Evolutionary conservation across 2,113 vertebrate genomes (phyloP).

Genomic region (Perccottus glenii): DNA sequence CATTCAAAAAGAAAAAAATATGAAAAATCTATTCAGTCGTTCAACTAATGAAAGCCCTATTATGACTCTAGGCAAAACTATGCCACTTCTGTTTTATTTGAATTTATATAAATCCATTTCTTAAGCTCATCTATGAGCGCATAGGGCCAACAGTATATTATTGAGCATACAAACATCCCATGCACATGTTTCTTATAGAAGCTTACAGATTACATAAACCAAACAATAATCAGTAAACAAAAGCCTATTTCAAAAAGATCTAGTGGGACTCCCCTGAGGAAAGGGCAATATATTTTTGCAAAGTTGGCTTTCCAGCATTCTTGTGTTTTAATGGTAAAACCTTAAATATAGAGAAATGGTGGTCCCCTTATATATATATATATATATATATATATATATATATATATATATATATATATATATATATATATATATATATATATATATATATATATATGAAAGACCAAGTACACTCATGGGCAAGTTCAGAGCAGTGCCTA

Average conservation of each 20-base stretch:
- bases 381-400: no score
- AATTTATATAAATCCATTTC: conserved; percentile 50
- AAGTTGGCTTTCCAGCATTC: conserved; percentile 39
- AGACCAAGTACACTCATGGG: conserved; percentile 33
- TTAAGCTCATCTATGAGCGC: conserved; percentile 24
- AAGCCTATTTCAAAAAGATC: conserved; percentile 49
- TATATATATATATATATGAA: conserved; percentile 32
- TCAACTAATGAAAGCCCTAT: conserved; percentile 13
- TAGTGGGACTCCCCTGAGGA: conserved; percentile 53
- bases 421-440: no score
- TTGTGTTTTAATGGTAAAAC: conserved; percentile 48
- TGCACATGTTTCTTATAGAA: conserved; percentile 29
- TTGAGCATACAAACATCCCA: conserved; percentile 5
- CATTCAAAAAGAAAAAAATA: conserved; percentile 6
- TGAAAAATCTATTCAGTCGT: conserved; percentile 1
- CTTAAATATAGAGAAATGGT: conserved; percentile 60
- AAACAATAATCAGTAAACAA: conserved; percentile 63
- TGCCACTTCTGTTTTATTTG: conserved; percentile 24
- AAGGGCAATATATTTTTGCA: conserved; percentile 39
- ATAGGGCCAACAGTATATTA: conserved; percentile 36
- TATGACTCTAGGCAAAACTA: conserved; percentile 12
- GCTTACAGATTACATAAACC: conserved; percentile 51
- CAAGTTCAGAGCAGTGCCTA: background rate
- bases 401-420: no score
- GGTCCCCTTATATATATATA: conserved; percentile 36